These are phyloP conservation scores for Erebia palarica DNA, from an alignment of 2,888 invertebrate genomes.

Conservation along the genomic window DNA sequence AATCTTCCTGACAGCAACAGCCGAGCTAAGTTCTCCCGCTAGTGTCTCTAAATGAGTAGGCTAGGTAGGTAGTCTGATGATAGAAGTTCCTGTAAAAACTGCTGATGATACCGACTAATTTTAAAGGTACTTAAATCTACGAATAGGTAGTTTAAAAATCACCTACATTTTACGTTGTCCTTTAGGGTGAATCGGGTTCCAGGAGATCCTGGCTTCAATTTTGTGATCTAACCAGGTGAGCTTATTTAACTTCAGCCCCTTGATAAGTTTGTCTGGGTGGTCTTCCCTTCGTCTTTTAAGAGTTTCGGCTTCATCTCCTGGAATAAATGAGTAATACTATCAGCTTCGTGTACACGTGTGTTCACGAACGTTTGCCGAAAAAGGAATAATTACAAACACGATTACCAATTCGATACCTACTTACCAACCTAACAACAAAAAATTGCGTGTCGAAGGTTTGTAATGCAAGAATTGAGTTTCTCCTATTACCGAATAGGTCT, in stretches of 20 bases:
- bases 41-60: too few species aligned
- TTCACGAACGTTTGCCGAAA: too few species aligned
- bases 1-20: too few species aligned
- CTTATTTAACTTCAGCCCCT: slow-evolving; percentile 63
- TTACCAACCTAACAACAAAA: not conserved
- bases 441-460: slow-evolving; percentile 6
- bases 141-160: not conserved
- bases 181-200: slow-evolving; percentile 58
- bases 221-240: slow-evolving; percentile 70
- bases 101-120: too few species aligned
- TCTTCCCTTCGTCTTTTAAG: slow-evolving; percentile 55
- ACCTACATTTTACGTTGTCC: slow-evolving; percentile 58
- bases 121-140: too few species aligned
- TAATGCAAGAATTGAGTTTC: slow-evolving; percentile 5
- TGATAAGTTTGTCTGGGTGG: slow-evolving; percentile 50
- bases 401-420: too few species aligned
- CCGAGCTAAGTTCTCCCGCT: too few species aligned
- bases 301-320: slow-evolving; percentile 59
- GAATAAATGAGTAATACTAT: not conserved
- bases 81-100: too few species aligned
- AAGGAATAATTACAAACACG: too few species aligned
- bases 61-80: too few species aligned
- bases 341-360: not conserved
- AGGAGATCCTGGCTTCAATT: slow-evolving; percentile 67
- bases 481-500: not conserved